Evolutionary conservation across 2,113 vertebrate species (phyloP).

Genomic region (Sterrhoptilus dennistouni): DNA sequence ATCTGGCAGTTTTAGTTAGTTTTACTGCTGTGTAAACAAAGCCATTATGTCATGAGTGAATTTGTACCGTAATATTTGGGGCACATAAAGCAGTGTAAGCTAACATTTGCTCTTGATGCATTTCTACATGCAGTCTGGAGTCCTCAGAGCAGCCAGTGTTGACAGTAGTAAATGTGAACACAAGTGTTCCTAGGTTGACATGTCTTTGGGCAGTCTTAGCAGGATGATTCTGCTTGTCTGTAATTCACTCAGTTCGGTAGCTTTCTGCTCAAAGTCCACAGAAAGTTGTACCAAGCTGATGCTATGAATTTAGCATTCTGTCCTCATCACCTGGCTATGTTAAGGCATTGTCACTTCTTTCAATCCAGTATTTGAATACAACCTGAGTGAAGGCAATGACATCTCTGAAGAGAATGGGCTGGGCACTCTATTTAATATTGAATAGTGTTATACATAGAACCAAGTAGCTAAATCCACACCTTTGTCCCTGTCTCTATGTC

Average conservation of each 20-base stretch:
- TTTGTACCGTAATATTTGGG: not conserved
- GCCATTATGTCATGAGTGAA: not conserved
- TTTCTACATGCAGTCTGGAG: not conserved
- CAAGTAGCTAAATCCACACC: not conserved
- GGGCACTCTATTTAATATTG: not conserved
- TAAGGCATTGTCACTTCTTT: not conserved
- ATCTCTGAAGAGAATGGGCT: not conserved
- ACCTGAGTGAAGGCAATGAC: not conserved
- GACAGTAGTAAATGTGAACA: not conserved
- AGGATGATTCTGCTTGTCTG: conserved; percentile 21
- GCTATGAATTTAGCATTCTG: not conserved
- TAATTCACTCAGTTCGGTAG: not conserved
- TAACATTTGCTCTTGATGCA: not conserved
- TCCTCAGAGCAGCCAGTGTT: not conserved
- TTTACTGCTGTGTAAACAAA: not conserved
- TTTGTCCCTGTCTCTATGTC: not conserved
- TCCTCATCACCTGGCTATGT: not conserved
- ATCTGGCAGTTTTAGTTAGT: not conserved
- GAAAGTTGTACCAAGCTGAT: not conserved
- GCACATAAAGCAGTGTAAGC: not conserved
- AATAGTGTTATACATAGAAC: not conserved
- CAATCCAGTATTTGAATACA: not conserved
- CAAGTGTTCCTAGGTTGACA: not conserved
- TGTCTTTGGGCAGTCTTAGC: conserved; percentile 36
- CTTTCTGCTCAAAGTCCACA: conserved; percentile 41